Evolutionary conservation across 2,888 invertebrate genomes (phyloP).

Genomic region (Tetropium fuscum): DNA sequence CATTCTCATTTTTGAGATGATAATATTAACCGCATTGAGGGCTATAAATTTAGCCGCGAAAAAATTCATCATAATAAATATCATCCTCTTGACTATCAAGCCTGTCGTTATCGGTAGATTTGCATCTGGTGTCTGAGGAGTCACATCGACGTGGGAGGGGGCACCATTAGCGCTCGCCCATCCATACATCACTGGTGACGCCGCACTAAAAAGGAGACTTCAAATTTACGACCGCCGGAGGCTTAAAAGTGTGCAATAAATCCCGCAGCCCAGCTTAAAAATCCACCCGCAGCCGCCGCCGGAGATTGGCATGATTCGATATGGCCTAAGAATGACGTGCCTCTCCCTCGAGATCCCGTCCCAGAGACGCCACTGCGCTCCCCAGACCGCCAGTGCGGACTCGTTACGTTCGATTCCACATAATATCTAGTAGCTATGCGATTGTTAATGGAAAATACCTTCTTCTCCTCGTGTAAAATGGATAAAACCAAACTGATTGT

Average conservation of each 20-base stretch:
- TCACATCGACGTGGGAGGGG: slow-evolving; percentile 30
- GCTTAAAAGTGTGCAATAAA: slow-evolving; percentile 68
- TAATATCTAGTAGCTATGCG: too few relatives aligned
- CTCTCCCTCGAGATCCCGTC: too few relatives aligned
- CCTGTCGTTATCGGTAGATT: slow-evolving; percentile 39
- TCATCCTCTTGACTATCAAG: slow-evolving; percentile 29
- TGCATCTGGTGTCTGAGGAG: slow-evolving; percentile 46
- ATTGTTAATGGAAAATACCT: too few relatives aligned
- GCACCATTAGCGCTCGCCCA: slow-evolving; percentile 53
- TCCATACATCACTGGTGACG: slow-evolving; percentile 63
- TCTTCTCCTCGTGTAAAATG: too few relatives aligned
- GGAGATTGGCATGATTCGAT: slow-evolving; percentile 45
- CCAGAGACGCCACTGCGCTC: too few relatives aligned
- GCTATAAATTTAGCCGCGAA: slow-evolving; percentile 18
- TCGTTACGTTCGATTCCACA: too few relatives aligned
- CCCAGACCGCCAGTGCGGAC: too few relatives aligned
- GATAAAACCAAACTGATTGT: too few relatives aligned
- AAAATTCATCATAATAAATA: slow-evolving; percentile 35
- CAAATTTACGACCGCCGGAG: slow-evolving; percentile 67
- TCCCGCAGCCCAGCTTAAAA: slow-evolving; percentile 64
- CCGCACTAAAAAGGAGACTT: slow-evolving; percentile 60
- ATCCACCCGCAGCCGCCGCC: slow-evolving; percentile 55
- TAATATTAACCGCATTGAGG: slow-evolving; percentile 17
- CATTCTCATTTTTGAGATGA: too few relatives aligned
- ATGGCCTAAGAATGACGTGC: slow-evolving; percentile 26